Base-by-base conservation (phyloP, 2,113 vertebrate species). In the Platichthys flesus region DNA sequence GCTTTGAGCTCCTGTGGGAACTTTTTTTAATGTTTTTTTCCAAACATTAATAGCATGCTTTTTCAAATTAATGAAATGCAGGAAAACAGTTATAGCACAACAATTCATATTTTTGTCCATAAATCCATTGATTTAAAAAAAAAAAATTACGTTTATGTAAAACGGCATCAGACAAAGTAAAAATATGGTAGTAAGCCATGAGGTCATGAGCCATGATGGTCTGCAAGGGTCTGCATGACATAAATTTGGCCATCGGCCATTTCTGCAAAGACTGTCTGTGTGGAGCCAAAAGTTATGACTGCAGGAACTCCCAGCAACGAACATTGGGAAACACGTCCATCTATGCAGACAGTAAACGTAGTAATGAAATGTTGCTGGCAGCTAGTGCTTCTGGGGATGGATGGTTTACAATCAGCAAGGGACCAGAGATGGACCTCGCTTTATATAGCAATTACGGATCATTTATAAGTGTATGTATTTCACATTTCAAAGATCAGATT, bases 371-470 rank as follows among this genome's bases (percentile, higher is more conserved):
- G 18, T 12, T 67, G 57, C 58, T 45, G 72, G 64, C 52, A 73
- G 24, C 9, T 20, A 23, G 9, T 2, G 42, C n/a, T 21, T 42
- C 23, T 74, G 12, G 37, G 71, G n/a, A 71, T 47, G 35, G 60
- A 77, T 42, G 49, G 23, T 65, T 56, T 40, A 58, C 26, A 55
- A 52, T 42, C 56, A 58, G 21, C 37, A 66, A 70, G 70, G 20
- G 3, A 61, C 5, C 8, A 28, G 20, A 65, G 54, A 0, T 68
- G 47, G 4, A 61, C 37, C 4, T 8, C 10, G 51, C 18, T 54
- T 20, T 54, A 54, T 21, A 54, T 21, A 61, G 28, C 10, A 54
- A 62, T 56, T 42, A 74, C 28, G 60, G 16, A 42, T 70, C 49
- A 67, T 77, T 61, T 55, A 26, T 51, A 68, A 74, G 4, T 28